Evolutionary conservation across 2,797 vertebrate genomes (phyloP).

Genomic region (Chrysolophus pictus): DNA sequence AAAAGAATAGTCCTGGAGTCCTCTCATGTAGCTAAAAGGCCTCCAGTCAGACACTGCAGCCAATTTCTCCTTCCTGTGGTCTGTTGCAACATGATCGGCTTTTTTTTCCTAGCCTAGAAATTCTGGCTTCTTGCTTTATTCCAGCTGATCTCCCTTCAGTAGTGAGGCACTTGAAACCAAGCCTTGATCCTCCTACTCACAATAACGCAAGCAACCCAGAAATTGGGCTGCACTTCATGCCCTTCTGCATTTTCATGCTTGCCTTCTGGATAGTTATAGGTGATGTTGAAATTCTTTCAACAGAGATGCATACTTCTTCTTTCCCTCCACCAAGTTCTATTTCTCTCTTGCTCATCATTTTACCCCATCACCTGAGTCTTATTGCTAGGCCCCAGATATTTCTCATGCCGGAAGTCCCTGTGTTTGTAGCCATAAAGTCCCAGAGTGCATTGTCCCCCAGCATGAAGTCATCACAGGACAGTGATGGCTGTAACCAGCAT

Average conservation of each 20-base stretch:
- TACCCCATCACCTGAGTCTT: not conserved
- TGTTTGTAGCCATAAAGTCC: not conserved
- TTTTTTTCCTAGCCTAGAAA: conserved; percentile 15
- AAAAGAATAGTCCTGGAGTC: conserved; percentile 6
- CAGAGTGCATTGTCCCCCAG: rapidly evolving
- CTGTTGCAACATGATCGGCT: conserved; percentile 6
- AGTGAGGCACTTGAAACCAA: not conserved
- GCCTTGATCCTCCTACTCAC: not conserved
- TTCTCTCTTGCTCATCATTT: not conserved
- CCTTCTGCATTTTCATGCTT: not conserved
- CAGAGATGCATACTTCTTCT: not conserved
- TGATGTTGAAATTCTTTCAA: not conserved
- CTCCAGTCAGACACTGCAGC: not conserved
- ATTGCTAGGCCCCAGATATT: not conserved
- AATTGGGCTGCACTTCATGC: not conserved
- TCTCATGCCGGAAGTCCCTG: not conserved
- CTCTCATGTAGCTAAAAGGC: conserved; percentile 12
- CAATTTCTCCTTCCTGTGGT: conserved; percentile 30
- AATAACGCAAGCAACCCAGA: not conserved
- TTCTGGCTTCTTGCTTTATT: conserved; percentile 10
- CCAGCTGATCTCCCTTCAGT: not conserved
- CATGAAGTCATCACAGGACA: not conserved
- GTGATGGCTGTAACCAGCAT: not conserved
- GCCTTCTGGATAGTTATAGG: not conserved
- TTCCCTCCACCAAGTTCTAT: not conserved